Base-by-base conservation (phyloP, 1,140 invertebrate species). In the Pararge aegeria region DNA sequence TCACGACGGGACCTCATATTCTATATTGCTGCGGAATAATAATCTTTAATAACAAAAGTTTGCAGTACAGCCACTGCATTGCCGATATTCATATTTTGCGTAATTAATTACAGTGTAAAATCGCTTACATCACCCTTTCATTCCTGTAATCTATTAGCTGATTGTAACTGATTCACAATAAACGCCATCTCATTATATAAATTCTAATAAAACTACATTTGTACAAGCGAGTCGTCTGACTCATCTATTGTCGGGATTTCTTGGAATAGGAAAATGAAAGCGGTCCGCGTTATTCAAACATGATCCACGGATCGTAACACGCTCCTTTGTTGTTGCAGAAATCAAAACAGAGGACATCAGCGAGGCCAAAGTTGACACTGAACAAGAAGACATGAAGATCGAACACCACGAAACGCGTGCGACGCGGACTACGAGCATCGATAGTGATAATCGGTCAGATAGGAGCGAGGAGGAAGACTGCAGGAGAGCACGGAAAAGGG, bases 381-480 rank as follows among this genome's bases (percentile, higher is more conserved):
- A 85, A 38, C 63, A 57, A 44, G 73, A 79, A 58, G 76, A 69
- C 37, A 78, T 86, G 75, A 80, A 75, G 70, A 73, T 76, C 29
- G 82, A 84, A 21, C 72, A 55, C 15, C 59, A 75, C 19, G 80
- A 85, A 27, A 46, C 78, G 4, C 74, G 83, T 34, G 64, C 68
- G 12, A 73, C 74, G 27, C 71, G 83, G 20, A 87, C 84, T 0
- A 80, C 76, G 0, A 88, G 85, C 66, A 88, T 88, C 13, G 87
- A 89, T 54, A 88, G 87, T 48, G 85, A 88, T 46, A 88, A 87
- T 46, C 71, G 83, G 12, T 87, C 83, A 5, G 84, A 87, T 40
- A 79, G 74, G 51, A 91, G 91, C 56, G 91, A 91, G 18, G 92
- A 91, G 44, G 89, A 90, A 15, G 89, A 90, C 1, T 64, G 73